Percentiles rank a stretch among this genome's conserved stretches.
These are phyloP conservation scores for Apis cerana DNA, from an alignment of 1,140 invertebrate species.

Conservation along the genomic window DNA sequence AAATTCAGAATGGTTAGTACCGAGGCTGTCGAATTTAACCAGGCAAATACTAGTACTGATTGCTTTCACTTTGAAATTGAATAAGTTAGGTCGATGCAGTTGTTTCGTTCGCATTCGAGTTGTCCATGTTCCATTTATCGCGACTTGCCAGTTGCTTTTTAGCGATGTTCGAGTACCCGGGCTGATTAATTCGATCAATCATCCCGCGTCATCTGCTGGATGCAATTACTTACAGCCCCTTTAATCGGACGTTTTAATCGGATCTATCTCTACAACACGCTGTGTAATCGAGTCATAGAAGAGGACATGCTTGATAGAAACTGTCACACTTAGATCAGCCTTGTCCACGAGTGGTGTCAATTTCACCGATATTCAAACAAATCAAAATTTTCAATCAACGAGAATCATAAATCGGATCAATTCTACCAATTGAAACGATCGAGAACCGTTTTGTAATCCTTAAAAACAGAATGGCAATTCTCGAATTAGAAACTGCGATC, in stretches of 20 bases:
- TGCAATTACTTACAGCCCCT: slow-evolving; percentile 34
- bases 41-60: slow-evolving; percentile 22
- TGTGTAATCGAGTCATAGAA: background rate
- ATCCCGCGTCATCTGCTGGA: slow-evolving; percentile 29
- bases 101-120: slow-evolving; percentile 2
- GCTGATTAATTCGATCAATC: slow-evolving; percentile 56
- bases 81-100: slow-evolving; percentile 23
- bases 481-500: too few species aligned
- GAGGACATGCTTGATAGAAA: background rate
- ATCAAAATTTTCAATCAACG: too few species aligned
- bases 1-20: slow-evolving; percentile 14
- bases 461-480: too few species aligned
- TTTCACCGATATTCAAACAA: background rate
- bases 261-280: slow-evolving; percentile 2
- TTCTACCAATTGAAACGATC: too few species aligned
- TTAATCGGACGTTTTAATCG: slow-evolving; percentile 40
- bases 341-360: background rate
- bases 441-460: too few species aligned
- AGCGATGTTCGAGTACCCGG: background rate
- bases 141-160: slow-evolving; percentile 14
- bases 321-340: background rate
- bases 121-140: slow-evolving; percentile 30
- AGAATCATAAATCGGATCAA: too few species aligned
- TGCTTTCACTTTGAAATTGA: slow-evolving; percentile 30
- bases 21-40: slow-evolving; percentile 14